Evolutionary conservation across 2,113 vertebrate genomes (phyloP), one percentile per base, ranked within the genome.

Genomic region (Todiramphus chloris): DNA sequence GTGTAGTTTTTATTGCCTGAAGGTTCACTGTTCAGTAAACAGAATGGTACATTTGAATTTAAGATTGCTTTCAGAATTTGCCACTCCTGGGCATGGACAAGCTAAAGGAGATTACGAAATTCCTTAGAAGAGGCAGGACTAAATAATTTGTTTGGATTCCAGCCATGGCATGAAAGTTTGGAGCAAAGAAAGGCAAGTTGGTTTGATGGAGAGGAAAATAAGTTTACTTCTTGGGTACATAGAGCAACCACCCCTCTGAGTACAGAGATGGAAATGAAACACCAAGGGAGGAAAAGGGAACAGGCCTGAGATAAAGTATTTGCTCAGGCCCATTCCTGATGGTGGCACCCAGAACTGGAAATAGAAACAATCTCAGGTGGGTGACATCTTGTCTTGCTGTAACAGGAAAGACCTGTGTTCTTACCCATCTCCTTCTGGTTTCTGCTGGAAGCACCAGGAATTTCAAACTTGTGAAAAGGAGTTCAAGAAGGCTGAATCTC

Each of bases 41-140:
- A 92, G 72, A 92, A 94, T 86, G 51, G 83, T 56, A 78, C 73
- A 96, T 95, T 96, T 94, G 89, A 89, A 95, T 95, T 94, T 87
- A 96, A 90, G 91, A 93, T 87, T 95, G 35, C 81, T 89, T 87
- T 87, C 87, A 68, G 66, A 85, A 93, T 95, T 93, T 87, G 35
- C 66, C 79, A 62, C 18, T 95, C 51, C 64, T 91, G 69, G 69
- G 37, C 86, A 81, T 33, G 11, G 64, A 59, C 76, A 78, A 67
- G 39, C 77, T 78, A 72, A 94, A 96, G 80, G 80, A 90, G 64
- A 74, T 89, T 51, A 87, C 86, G 64, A 53, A 94, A 66, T 73
- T 89, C 50, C 68, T 92, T 94, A 77, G 80, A 90, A 90, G 55
- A 86, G 25, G 51, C 41, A 33, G 46, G 27, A 56, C 64, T 94